Evolutionary conservation across 2,113 vertebrate genomes (phyloP).

Genomic region (Chaetodon auriga): DNA sequence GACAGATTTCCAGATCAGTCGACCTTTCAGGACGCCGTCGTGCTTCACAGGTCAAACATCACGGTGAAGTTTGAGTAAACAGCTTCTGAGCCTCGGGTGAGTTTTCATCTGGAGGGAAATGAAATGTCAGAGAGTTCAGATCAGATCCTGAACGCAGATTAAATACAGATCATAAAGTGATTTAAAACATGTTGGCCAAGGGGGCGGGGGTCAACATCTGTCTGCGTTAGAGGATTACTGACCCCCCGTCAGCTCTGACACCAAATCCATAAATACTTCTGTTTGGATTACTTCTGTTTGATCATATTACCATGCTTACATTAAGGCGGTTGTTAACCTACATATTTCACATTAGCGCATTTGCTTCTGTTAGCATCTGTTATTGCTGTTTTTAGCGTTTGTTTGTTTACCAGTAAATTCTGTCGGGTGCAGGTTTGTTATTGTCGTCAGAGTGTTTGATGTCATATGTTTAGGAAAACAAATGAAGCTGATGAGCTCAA

Average conservation of each 20-base stretch:
- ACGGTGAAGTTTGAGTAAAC: neutral
- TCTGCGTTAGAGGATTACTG: constrained; percentile 51
- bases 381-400: neutral
- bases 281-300: constrained; percentile 46
- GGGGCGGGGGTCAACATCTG: constrained; percentile 53
- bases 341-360: constrained; percentile 56
- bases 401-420: constrained; percentile 7
- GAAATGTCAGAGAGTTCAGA: neutral
- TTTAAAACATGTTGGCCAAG: neutral
- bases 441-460: neutral
- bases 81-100: neutral
- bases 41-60: neutral
- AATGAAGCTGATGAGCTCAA: too few species aligned
- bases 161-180: constrained; percentile 45
- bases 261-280: constrained; percentile 58
- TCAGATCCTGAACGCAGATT: constrained; percentile 23
- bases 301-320: constrained; percentile 65
- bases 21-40: too few species aligned
- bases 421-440: neutral
- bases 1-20: too few species aligned
- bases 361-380: constrained; percentile 15
- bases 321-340: constrained; percentile 74
- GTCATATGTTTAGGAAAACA: neutral
- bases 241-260: neutral
- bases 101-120: neutral